Percentiles rank a stretch among this genome's conserved stretches.
These are phyloP conservation scores for Augochlorella aurata DNA, from an alignment of 2,888 invertebrate species.

Conservation along the genomic window DNA sequence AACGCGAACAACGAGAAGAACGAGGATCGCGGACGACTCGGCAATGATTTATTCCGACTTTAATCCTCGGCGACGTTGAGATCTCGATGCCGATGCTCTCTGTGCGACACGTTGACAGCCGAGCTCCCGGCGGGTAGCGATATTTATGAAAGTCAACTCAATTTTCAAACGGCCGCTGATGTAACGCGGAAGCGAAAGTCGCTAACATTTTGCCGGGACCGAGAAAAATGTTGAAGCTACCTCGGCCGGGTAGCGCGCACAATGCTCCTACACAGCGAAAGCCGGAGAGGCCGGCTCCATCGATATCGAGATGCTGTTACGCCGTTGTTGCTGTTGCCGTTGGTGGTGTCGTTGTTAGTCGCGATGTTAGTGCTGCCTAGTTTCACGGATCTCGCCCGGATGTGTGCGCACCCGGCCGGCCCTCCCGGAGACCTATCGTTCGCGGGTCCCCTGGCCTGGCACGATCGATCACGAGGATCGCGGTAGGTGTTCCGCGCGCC, in stretches of 20 bases:
- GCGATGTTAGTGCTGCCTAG: background rate
- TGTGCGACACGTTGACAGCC: slow-evolving; percentile 49
- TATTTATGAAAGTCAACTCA: slow-evolving; percentile 61
- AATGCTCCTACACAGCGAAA: background rate
- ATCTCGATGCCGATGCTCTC: slow-evolving; percentile 33
- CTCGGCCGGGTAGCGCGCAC: background rate
- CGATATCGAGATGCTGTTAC: background rate
- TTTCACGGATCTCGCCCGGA: background rate
- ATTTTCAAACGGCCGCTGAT: slow-evolving; percentile 51
- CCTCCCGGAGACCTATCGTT: slow-evolving; percentile 42
- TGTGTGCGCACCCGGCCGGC: background rate
- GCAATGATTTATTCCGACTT: slow-evolving; percentile 62
- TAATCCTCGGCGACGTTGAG: slow-evolving; percentile 55
- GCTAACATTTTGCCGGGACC: slow-evolving; percentile 28
- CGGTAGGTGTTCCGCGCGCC: slow-evolving; percentile 66
- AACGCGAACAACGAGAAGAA: background rate
- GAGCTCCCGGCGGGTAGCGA: slow-evolving; percentile 24
- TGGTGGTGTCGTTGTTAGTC: background rate
- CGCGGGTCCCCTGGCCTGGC: slow-evolving; percentile 49
- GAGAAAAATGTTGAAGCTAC: slow-evolving; percentile 23
- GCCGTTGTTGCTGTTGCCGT: background rate
- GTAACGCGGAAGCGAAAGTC: slow-evolving; percentile 59
- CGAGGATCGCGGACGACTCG: background rate
- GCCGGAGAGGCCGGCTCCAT: too few species aligned
- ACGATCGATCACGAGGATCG: slow-evolving; percentile 70